Evolutionary conservation across 1,140 invertebrate species (phyloP), one percentile per base, ranked within the genome.

Genomic region (Aradophagus sp.): DNA sequence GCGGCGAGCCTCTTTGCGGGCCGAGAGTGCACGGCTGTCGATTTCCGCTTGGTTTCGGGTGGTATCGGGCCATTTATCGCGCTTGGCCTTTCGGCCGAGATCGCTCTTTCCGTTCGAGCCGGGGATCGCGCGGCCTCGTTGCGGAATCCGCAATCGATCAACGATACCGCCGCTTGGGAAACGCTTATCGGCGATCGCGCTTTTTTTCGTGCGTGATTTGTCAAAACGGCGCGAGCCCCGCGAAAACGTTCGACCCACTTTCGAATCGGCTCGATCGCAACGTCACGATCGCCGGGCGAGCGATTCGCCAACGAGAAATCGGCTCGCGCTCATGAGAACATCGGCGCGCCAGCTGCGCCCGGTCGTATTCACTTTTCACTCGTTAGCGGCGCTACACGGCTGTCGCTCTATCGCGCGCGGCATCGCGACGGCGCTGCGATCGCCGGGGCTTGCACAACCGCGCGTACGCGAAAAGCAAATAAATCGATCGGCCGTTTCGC

Each of bases 351-450:
- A n/a, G n/a, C n/a, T n/a, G n/a, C n/a, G n/a, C n/a, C n/a, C n/a
- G n/a, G n/a, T n/a, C n/a, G n/a, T n/a, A n/a, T n/a, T n/a, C n/a
- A n/a, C n/a, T n/a, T 5, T 29, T n/a, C 3, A 47, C 45, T 63
- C 47, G 38, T 63, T 52, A 63, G 47, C 38, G 5, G 26, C 15
- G 48, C 39, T 31, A 63, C 44, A 44, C 23, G 38, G 58, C 34
- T 32, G 47, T 36, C 34, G 47, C 39, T 32, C 59, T 39, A 58
- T 58, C 63, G 45, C 35, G 39, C 34, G 11, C 45, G 63, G 12
- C 63, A 67, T 67, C 63, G n/a, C n/a, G 12, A 58, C 58, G 39
- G 44, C 31, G 42, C 53, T 48, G 58, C 58, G 50, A 58, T 66
- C 62, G 48, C 8, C 31, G 19, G 52, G 52, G n/a, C n/a, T 58